Conservation (phyloP, 1,140 invertebrate species). For the Leptinotarsa undecemlineata region DNA sequence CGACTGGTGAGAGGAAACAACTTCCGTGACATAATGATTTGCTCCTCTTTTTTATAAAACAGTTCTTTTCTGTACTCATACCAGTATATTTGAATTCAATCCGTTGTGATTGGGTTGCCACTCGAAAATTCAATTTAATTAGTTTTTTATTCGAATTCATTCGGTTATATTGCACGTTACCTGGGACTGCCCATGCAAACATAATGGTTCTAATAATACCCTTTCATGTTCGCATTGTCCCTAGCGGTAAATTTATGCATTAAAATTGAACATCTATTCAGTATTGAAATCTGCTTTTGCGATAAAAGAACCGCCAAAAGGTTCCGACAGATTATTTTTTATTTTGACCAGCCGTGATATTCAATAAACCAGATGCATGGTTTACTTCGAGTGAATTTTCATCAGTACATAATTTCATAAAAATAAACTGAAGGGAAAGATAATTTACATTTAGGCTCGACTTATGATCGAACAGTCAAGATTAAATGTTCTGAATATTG, state of each 20-base stretch:
- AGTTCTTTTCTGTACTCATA: too few species aligned
- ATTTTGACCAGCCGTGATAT: background rate
- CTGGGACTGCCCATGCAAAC: background rate
- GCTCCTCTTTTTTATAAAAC: too few species aligned
- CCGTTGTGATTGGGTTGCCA: background rate
- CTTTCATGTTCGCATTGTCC: background rate
- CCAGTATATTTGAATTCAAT: background rate
- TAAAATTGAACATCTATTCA: background rate
- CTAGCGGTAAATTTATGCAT: constrained; percentile 1
- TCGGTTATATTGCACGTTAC: background rate
- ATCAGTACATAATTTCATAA: too few species aligned
- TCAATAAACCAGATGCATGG: background rate
- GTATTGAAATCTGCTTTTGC: background rate
- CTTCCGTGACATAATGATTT: too few species aligned
- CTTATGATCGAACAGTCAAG: too few species aligned
- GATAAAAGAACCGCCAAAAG: background rate
- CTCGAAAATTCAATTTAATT: background rate
- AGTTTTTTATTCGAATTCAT: background rate
- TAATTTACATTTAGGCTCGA: too few species aligned
- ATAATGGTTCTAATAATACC: background rate
- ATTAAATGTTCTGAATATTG: too few species aligned
- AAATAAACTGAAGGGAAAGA: too few species aligned
- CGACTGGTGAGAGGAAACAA: too few species aligned
- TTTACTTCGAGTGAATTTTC: background rate
- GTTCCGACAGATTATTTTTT: background rate